phyloP scores from a whole-genome alignment of 2,888 invertebrate genomes.

The Trachelus iudaicus region DNA sequence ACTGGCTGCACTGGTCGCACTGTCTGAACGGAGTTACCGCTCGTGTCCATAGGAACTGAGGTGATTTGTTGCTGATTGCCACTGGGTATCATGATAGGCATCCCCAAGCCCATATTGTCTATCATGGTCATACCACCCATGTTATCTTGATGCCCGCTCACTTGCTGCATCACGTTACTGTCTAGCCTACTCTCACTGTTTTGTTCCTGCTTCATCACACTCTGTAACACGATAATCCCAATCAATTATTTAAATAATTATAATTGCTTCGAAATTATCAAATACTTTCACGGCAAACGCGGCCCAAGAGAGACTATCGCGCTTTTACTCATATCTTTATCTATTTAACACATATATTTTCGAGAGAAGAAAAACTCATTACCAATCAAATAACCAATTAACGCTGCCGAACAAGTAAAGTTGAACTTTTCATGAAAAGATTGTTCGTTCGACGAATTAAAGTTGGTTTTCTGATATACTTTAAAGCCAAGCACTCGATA shows the following conservation, averaged over 20 bases:
- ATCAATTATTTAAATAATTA: not conserved
- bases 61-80: conserved; percentile 56
- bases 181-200: conserved; percentile 59
- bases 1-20: conserved; percentile 52
- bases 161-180: conserved; percentile 56
- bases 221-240: conserved; percentile 35
- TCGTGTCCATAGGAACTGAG: conserved; percentile 62
- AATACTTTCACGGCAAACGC: not conserved
- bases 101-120: conserved; percentile 57
- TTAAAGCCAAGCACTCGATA: not conserved
- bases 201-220: conserved; percentile 58
- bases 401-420: not conserved
- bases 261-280: not conserved
- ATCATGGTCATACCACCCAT: conserved; percentile 60
- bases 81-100: conserved; percentile 55
- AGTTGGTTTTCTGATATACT: too few species aligned
- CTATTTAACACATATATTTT: not conserved
- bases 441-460: too few species aligned
- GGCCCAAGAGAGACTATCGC: not conserved
- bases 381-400: not conserved
- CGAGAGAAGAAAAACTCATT: not conserved
- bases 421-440: not conserved
- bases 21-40: conserved; percentile 51
- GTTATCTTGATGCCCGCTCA: conserved; percentile 53
- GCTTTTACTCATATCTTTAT: not conserved